Percentiles rank a stretch among this genome's conserved stretches.
These are phyloP conservation scores for Rhadinocentrus ornatus DNA, from an alignment of 2,797 vertebrate genomes.

Conservation along the genomic window DNA sequence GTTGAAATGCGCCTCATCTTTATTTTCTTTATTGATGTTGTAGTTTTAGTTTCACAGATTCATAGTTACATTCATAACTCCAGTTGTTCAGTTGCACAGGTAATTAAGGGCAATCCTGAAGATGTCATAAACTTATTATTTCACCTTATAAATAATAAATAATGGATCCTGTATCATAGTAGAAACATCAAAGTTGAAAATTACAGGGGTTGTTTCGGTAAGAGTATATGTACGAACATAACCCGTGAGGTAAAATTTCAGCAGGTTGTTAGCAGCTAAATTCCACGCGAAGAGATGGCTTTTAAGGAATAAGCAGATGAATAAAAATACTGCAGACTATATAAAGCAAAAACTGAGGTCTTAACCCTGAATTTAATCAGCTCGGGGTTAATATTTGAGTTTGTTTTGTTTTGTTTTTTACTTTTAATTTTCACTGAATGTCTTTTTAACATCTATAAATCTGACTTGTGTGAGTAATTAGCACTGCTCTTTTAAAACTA, in stretches of 20 bases:
- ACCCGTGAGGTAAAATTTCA: not conserved
- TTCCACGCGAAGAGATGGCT: not conserved
- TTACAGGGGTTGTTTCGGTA: too few relatives aligned
- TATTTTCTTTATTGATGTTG: not conserved
- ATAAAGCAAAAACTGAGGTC: not conserved
- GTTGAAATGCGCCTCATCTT: too few relatives aligned
- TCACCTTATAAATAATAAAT: not conserved
- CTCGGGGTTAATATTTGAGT: not conserved
- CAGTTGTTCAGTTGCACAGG: not conserved
- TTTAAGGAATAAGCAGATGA: not conserved
- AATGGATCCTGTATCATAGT: not conserved
- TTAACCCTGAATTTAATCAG: constrained; percentile 1
- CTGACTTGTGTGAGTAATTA: not conserved
- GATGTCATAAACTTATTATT: not conserved
- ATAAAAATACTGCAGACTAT: not conserved
- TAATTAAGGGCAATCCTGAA: not conserved
- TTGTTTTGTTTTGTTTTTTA: not conserved
- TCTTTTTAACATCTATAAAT: constrained; percentile 17
- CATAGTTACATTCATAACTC: not conserved
- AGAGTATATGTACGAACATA: not conserved
- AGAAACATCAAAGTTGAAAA: not conserved
- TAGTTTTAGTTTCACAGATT: not conserved
- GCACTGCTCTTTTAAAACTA: not conserved
- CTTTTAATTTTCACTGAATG: not conserved
- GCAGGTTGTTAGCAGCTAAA: not conserved